Conservation (phyloP, 2,113 vertebrate species). For the Lasiurus borealis region DNA sequence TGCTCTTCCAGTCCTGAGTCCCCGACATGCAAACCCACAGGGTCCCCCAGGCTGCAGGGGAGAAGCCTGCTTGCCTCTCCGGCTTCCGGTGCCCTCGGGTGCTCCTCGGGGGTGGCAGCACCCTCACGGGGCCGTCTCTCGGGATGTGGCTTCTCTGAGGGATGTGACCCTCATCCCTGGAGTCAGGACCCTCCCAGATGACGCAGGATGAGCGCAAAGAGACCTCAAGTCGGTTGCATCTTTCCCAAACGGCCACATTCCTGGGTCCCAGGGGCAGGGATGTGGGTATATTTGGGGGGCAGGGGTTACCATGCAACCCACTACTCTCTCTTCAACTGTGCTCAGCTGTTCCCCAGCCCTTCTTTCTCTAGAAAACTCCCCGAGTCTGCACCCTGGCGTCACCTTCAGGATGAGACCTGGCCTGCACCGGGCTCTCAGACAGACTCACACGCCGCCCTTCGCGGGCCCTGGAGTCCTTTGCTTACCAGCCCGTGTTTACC, state of each 20-base stretch:
- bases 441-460: not conserved
- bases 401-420: not conserved
- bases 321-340: not conserved
- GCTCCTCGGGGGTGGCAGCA: not conserved
- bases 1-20: not conserved
- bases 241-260: not conserved
- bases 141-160: not conserved
- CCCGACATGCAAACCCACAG: not conserved
- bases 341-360: not conserved
- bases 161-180: not conserved
- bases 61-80: not conserved
- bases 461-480: not conserved
- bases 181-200: not conserved
- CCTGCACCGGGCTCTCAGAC: not conserved
- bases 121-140: rapidly evolving
- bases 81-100: not conserved
- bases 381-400: not conserved
- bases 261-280: not conserved
- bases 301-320: not conserved
- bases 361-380: not conserved
- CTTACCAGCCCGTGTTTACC: rapidly evolving
- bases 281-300: too few species aligned
- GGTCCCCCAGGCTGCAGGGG: not conserved
- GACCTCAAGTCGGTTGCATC: not conserved
- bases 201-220: not conserved